phyloP scores from a whole-genome alignment of 2,888 invertebrate species.

The Pyrochroa serraticornis region DNA sequence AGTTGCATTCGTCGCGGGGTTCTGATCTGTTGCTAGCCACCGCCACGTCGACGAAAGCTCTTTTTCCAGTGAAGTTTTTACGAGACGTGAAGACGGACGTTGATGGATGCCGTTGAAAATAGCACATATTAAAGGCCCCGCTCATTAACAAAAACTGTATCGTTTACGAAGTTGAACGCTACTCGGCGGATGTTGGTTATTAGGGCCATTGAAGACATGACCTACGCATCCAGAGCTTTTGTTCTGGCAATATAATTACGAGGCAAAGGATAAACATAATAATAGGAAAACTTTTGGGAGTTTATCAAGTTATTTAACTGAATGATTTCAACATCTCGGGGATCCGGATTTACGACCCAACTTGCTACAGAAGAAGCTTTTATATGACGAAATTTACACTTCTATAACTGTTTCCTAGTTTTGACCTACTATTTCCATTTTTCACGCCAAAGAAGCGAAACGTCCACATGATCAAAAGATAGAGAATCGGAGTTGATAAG shows the following conservation, averaged over 20 bases:
- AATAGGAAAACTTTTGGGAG: conserved; percentile 14
- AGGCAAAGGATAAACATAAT: conserved; percentile 14
- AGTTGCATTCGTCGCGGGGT: conserved; percentile 4
- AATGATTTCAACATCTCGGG: conserved; percentile 9
- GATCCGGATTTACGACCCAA: conserved; percentile 5
- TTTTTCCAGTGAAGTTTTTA: conserved; percentile 14
- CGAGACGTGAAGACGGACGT: conserved; percentile 5
- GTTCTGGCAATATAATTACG: conserved; percentile 10
- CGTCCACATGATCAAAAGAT: too few species aligned
- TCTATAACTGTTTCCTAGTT: too few species aligned
- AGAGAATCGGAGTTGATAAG: too few species aligned
- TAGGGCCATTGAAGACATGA: conserved; percentile 1
- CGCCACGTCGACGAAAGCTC: conserved; percentile 5
- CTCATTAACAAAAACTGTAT: conserved; percentile 22
- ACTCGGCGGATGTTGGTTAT: conserved; percentile 11
- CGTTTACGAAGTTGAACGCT: conserved; percentile 8
- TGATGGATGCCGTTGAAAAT: conserved; percentile 24
- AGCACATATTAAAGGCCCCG: conserved; percentile 20
- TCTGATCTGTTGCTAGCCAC: background rate
- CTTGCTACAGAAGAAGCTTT: too few species aligned
- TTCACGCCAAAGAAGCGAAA: too few species aligned
- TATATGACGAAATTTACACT: too few species aligned
- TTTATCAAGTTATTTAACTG: conserved; percentile 14
- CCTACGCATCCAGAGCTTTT: background rate
- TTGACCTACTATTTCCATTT: too few species aligned